These are phyloP conservation scores for Aphelenchoides fujianensis DNA, from an alignment of 1,140 invertebrate species.

Conservation along the genomic window DNA sequence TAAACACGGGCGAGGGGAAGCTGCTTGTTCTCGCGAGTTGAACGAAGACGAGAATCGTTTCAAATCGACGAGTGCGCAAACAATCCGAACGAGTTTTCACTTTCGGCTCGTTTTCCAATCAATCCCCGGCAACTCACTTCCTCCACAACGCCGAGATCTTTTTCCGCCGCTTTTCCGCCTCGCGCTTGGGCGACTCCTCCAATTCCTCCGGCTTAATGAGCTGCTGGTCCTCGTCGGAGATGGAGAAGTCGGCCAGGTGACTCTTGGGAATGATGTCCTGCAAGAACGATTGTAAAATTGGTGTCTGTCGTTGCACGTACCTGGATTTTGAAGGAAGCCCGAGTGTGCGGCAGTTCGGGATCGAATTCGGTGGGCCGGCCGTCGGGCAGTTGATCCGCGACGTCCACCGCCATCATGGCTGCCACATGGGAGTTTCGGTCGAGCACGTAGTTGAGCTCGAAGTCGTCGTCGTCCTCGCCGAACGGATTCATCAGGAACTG, in stretches of 20 bases:
- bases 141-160: neutral
- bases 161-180: neutral
- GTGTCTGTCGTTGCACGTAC: slow-evolving; percentile 21
- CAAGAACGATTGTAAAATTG: slow-evolving; percentile 21
- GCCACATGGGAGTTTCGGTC: slow-evolving; percentile 60
- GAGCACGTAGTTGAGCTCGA: slow-evolving; percentile 61
- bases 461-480: slow-evolving; percentile 62
- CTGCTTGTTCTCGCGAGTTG: neutral
- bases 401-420: slow-evolving; percentile 58
- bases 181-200: slow-evolving; percentile 5
- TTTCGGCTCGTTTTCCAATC: too few species aligned
- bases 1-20: neutral
- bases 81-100: neutral
- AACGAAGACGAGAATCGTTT: too few species aligned
- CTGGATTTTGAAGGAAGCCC: slow-evolving; percentile 62
- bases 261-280: slow-evolving; percentile 61
- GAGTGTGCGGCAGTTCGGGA: slow-evolving; percentile 52
- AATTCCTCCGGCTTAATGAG: slow-evolving; percentile 56
- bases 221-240: slow-evolving; percentile 59
- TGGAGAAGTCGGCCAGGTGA: slow-evolving; percentile 54
- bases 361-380: slow-evolving; percentile 35
- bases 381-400: slow-evolving; percentile 57
- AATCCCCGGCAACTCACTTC: neutral
- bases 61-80: too few species aligned
- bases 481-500: slow-evolving; percentile 62